These are phyloP conservation scores for Pseudomyrmex pallidus DNA, from an alignment of 1,140 invertebrate genomes.

Conservation along the genomic window DNA sequence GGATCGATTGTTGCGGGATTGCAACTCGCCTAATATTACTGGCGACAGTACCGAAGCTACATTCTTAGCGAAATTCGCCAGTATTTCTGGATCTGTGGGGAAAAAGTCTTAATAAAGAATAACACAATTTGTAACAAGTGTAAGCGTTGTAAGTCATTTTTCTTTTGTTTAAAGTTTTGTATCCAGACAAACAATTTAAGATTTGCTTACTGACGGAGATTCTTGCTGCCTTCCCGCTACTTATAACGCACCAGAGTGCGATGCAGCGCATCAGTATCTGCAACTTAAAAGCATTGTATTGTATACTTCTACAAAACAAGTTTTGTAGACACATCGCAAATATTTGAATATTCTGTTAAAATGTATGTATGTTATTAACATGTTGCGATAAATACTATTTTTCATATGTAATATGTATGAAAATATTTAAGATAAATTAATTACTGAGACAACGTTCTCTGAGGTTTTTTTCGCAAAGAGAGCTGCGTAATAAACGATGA, in stretches of 20 bases:
- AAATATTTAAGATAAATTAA: neutral
- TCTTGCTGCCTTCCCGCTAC: constrained; percentile 49
- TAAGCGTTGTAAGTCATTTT: neutral
- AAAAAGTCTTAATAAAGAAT: neutral
- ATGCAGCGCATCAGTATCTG: constrained; percentile 42
- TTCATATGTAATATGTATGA: neutral
- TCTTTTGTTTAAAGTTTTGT: neutral
- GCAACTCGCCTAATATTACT: constrained; percentile 64
- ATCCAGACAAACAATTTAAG: neutral
- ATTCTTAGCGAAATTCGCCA: constrained; percentile 73
- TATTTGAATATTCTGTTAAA: neutral
- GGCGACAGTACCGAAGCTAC: constrained; percentile 71
- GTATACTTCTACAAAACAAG: neutral
- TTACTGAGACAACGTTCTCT: too few relatives aligned
- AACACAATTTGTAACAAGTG: neutral
- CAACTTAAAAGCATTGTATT: constrained; percentile 34
- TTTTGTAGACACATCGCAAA: too few relatives aligned
- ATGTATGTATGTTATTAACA: neutral
- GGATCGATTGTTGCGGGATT: constrained; percentile 37
- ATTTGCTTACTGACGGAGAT: constrained; percentile 62
- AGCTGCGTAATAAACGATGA: constrained; percentile 53
- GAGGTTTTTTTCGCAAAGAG: neutral
- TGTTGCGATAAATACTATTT: neutral
- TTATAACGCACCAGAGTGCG: constrained; percentile 50
- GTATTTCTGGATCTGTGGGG: constrained; percentile 68